Conservation (phyloP, 2,797 vertebrate genomes). For the Syndactyla subalaris region DNA sequence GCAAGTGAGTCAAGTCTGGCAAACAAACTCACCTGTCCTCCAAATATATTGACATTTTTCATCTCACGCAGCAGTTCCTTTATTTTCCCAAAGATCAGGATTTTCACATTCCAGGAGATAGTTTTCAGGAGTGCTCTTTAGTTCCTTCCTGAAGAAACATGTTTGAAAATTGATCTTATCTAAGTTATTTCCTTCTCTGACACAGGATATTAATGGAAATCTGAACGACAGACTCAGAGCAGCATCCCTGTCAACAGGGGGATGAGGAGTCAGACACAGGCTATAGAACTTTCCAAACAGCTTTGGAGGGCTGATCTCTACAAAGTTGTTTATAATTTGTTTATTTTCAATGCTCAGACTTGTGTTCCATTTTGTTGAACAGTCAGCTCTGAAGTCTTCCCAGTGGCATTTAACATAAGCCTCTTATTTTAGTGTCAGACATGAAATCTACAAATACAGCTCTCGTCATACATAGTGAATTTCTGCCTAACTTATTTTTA, state of each 20-base stretch:
- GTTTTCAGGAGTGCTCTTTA: background rate
- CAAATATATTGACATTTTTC: background rate
- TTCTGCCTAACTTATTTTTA: background rate
- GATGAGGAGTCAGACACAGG: background rate
- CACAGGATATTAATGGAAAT: constrained; percentile 5
- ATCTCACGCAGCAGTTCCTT: background rate
- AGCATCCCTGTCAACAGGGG: background rate
- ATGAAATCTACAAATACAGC: background rate
- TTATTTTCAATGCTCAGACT: background rate
- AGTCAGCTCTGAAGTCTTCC: background rate
- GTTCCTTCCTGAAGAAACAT: constrained; percentile 6
- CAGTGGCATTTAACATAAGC: background rate
- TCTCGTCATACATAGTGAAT: fast-evolving
- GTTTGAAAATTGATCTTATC: constrained; percentile 48
- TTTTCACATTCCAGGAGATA: background rate
- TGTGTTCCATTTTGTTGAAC: background rate
- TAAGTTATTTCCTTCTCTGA: constrained; percentile 37
- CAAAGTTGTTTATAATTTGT: background rate
- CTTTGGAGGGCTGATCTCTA: background rate
- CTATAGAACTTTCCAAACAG: background rate
- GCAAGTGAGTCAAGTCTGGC: background rate
- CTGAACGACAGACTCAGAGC: background rate
- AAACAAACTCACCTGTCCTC: background rate
- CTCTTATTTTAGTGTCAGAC: background rate
- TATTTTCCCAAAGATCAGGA: background rate